A percentile compares a stretch with the other conserved stretches of the same genome.
Evolutionary conservation across 2,888 invertebrate species (phyloP).

Genomic region (Pseudococcus viburni): DNA sequence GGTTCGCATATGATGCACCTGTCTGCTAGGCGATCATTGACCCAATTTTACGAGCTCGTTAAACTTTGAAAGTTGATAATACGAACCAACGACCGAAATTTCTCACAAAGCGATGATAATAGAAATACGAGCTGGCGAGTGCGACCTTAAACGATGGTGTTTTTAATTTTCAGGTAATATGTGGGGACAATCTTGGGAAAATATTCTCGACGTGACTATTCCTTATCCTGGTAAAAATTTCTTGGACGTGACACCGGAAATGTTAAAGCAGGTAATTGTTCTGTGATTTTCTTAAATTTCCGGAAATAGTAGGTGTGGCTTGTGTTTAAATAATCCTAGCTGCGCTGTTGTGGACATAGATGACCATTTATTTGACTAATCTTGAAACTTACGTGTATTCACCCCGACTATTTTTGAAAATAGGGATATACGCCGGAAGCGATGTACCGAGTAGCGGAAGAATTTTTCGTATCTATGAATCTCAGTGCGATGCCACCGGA

Average conservation of each 20-base stretch:
- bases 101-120: not conserved
- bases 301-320: too few species aligned
- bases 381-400: not conserved
- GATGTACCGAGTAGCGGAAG: slow-evolving; percentile 90
- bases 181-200: slow-evolving; percentile 91
- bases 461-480: slow-evolving; percentile 92
- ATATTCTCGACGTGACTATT: slow-evolving; percentile 84
- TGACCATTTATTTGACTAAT: too few species aligned
- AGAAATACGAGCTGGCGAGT: not conserved
- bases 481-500: slow-evolving; percentile 87
- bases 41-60: not conserved
- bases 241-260: slow-evolving; percentile 87
- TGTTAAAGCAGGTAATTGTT: slow-evolving; percentile 80
- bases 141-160: not conserved
- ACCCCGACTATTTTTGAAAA: slow-evolving; percentile 58
- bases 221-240: slow-evolving; percentile 89
- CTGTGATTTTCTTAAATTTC: not conserved
- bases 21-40: not conserved
- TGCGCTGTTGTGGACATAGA: too few species aligned
- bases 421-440: slow-evolving; percentile 87
- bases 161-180: slow-evolving; percentile 78
- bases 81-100: not conserved
- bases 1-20: not conserved
- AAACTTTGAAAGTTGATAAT: slow-evolving; percentile 7
- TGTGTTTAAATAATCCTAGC: too few species aligned